Conservation (phyloP, 2,113 vertebrate genomes). For the Nothoprocta perdicaria region DNA sequence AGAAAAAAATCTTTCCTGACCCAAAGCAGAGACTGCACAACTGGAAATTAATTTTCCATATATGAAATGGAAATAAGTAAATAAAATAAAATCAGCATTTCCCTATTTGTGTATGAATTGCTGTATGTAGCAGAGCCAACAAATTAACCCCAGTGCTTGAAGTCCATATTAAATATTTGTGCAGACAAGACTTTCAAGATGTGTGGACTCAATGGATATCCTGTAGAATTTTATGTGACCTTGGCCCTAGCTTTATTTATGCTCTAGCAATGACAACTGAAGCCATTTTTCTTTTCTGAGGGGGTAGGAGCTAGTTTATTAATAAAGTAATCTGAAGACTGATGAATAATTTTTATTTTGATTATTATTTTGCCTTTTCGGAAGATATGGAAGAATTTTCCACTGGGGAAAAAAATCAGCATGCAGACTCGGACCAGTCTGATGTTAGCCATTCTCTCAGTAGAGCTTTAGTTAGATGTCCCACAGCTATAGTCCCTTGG, state of each 20-base stretch:
- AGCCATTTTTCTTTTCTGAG: not conserved
- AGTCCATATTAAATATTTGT: not conserved
- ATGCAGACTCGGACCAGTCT: not conserved
- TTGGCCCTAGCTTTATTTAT: not conserved
- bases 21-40: not conserved
- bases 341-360: not conserved
- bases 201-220: not conserved
- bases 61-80: not conserved
- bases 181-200: not conserved
- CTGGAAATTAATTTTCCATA: not conserved
- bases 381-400: not conserved
- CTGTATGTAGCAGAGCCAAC: not conserved
- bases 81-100: not conserved
- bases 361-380: not conserved
- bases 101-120: not conserved
- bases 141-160: not conserved
- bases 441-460: not conserved
- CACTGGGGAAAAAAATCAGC: not conserved
- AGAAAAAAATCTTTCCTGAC: not conserved
- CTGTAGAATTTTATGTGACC: not conserved
- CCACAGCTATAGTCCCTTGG: not conserved
- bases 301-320: not conserved
- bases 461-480: not conserved
- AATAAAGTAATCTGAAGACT: not conserved
- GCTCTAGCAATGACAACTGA: not conserved